These are phyloP conservation scores for Crenichthys baileyi DNA, from an alignment of 2,797 vertebrate species.

Conservation along the genomic window DNA sequence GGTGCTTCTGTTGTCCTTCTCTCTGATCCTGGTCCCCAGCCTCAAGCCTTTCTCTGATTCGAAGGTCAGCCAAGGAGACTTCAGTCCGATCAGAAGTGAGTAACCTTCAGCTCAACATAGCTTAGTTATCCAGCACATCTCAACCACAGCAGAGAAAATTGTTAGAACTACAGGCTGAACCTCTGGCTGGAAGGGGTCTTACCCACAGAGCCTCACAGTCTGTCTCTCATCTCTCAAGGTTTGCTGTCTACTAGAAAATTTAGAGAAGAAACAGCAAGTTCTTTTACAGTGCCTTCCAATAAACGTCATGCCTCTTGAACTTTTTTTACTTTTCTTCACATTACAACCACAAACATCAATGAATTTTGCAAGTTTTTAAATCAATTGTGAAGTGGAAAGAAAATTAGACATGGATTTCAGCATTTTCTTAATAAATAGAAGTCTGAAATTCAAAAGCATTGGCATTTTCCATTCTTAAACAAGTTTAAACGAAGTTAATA, in stretches of 20 bases:
- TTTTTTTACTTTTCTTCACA: background rate
- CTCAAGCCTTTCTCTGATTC: slow-evolving; percentile 79
- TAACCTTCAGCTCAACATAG: slow-evolving; percentile 42
- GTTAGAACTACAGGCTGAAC: slow-evolving; percentile 31
- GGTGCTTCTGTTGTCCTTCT: slow-evolving; percentile 83
- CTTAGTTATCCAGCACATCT: slow-evolving; percentile 44
- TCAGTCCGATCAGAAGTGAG: slow-evolving; percentile 82
- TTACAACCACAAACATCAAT: background rate
- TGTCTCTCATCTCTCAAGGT: slow-evolving; percentile 16
- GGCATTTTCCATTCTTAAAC: background rate
- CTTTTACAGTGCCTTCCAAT: background rate
- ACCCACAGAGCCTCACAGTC: slow-evolving; percentile 19
- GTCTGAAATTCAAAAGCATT: background rate
- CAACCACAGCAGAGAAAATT: slow-evolving; percentile 27
- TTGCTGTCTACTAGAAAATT: slow-evolving; percentile 28
- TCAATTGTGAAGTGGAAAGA: background rate
- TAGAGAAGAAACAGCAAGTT: background rate
- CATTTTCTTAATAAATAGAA: background rate
- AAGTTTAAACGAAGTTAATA: too few relatives aligned
- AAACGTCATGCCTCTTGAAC: background rate
- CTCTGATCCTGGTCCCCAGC: slow-evolving; percentile 80
- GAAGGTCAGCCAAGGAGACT: slow-evolving; percentile 81
- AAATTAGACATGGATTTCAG: background rate
- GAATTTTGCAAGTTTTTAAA: background rate
- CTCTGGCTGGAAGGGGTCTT: slow-evolving; percentile 15